Conservation (phyloP, 2,113 vertebrate genomes). For the Cathartes aura region DNA sequence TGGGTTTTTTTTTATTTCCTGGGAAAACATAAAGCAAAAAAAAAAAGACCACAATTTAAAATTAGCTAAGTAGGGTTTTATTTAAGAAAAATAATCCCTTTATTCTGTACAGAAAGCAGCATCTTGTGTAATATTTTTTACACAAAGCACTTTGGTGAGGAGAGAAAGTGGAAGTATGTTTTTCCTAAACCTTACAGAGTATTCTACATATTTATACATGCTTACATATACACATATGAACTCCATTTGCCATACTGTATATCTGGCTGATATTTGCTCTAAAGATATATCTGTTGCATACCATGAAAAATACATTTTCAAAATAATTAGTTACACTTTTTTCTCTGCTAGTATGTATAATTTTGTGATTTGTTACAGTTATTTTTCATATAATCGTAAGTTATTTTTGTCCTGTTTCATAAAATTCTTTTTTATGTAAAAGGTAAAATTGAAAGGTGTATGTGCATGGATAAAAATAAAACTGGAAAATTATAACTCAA, state of each 20-base stretch:
- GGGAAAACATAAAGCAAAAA: constrained; percentile 26
- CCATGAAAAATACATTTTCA: constrained; percentile 67
- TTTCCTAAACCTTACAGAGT: constrained; percentile 70
- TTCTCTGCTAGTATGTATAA: constrained; percentile 74
- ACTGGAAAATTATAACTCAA: constrained; percentile 68
- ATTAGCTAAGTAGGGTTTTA: background rate
- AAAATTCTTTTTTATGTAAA: constrained; percentile 75
- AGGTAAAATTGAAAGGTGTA: constrained; percentile 73
- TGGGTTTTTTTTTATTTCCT: background rate
- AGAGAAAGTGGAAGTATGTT: constrained; percentile 64
- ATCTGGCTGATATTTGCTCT: constrained; percentile 69
- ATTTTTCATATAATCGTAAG: constrained; percentile 81
- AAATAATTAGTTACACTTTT: constrained; percentile 71
- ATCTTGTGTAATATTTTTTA: constrained; percentile 77
- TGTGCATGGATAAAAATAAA: constrained; percentile 75
- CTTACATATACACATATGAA: constrained; percentile 72
- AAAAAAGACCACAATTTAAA: constrained; percentile 33
- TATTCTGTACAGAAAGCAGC: constrained; percentile 68
- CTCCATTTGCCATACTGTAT: constrained; percentile 68
- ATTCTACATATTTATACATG: constrained; percentile 72
- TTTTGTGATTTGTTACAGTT: constrained; percentile 79
- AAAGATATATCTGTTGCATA: constrained; percentile 64
- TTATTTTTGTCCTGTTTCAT: constrained; percentile 78
- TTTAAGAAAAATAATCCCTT: constrained; percentile 45
- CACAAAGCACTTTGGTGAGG: constrained; percentile 77